Evolutionary conservation across 2,888 invertebrate genomes (phyloP).

Genomic region (Hoplodrina blanda): DNA sequence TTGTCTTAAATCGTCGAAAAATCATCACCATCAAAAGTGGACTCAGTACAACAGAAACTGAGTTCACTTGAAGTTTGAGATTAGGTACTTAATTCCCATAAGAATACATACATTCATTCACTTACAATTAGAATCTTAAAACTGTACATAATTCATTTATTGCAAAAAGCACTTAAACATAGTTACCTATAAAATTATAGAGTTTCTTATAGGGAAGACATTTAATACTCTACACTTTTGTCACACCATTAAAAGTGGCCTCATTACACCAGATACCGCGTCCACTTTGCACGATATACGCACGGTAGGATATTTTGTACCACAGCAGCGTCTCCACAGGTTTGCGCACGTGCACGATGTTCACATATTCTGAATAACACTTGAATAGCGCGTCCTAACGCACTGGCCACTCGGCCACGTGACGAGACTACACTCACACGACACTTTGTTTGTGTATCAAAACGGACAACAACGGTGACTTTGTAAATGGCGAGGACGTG

Average conservation of each 20-base stretch:
- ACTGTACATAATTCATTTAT: no score
- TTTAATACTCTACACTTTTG: not conserved
- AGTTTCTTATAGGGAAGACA: no score
- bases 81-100: no score
- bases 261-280: not conserved
- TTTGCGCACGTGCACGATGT: slow-evolving; percentile 79
- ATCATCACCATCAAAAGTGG: not conserved
- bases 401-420: slow-evolving; percentile 82
- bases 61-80: no score
- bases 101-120: no score
- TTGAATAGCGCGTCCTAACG: slow-evolving; percentile 82
- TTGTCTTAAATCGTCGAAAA: not conserved
- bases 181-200: no score
- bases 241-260: not conserved
- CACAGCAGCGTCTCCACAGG: slow-evolving; percentile 71
- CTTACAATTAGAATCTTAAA: no score
- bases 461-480: slow-evolving; percentile 64
- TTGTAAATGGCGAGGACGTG: slow-evolving; percentile 65
- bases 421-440: slow-evolving; percentile 75
- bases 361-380: slow-evolving; percentile 89
- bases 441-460: slow-evolving; percentile 68
- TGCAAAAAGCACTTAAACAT: no score
- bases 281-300: not conserved
- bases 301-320: slow-evolving; percentile 9
- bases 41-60: no score